Evolutionary conservation across 1,140 invertebrate genomes (phyloP), one percentile per base, ranked within the genome.

Genomic region (Listronotus bonariensis): DNA sequence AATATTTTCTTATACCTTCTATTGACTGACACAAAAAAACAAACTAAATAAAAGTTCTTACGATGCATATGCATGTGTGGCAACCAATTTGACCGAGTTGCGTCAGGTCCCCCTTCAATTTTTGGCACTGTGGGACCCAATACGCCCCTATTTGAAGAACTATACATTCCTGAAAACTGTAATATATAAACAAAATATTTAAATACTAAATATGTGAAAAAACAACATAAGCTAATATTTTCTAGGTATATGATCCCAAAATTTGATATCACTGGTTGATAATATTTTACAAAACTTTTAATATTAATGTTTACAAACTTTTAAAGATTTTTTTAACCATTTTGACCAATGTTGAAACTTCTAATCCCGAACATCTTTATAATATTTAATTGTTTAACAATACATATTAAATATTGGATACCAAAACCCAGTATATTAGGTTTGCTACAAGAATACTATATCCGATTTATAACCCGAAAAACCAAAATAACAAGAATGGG

Each of bases 21-120:
- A 34, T 40, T 40, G 11, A 56, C 26, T 18, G 38, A 15, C 11
- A 51, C 15, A 42, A 14, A 77, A 80, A 80, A 81, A 76, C 80
- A 79, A 81, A 46, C 70, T 67, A 72, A 77, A 79, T 74, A 68
- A 76, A 82, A 80, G 32, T 48, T 80, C 85, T 87, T 87, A 87
- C 86, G 80, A 83, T 86, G 80, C 60, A 76, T 68, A 72, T 76
- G 76, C 79, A 85, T 84, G 73, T 84, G 82, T 58, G 84, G 83
- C 74, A 85, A 79, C 84, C 84, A 85, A 75, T 82, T 83, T 42
- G 80, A 38, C 80, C 82, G 68, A 78, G 80, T 67, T 58, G 65
- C 80, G 79, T 83, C 61, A 77, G 79, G 71, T 80, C 81, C 55
- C 76, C 80, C 59, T 68, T 78, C 82, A 69, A 82, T 79, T 80